phyloP scores from a whole-genome alignment of 2,888 invertebrate genomes.

The Drosophila conformis region DNA sequence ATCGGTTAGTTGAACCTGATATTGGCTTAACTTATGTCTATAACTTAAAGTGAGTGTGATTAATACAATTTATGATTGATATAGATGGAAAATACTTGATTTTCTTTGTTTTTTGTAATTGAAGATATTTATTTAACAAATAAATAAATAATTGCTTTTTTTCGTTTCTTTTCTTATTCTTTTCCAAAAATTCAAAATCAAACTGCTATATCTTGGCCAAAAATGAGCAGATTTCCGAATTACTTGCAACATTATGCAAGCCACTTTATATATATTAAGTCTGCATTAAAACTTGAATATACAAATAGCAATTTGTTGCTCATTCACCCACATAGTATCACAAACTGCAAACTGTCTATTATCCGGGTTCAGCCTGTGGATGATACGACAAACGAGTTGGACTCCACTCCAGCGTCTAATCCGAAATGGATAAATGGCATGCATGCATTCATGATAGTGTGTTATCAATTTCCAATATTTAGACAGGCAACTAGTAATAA shows the following conservation, averaged over 20 bases:
- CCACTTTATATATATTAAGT: conserved; percentile 1
- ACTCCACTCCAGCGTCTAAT: neutral
- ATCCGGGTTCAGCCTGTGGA: conserved; percentile 36
- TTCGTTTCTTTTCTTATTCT: too few species aligned
- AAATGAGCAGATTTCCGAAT: neutral
- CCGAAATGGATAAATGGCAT: neutral
- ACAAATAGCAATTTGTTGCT: conserved; percentile 52
- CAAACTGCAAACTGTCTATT: conserved; percentile 35
- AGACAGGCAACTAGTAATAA: conserved; percentile 74
- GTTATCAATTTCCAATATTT: conserved; percentile 78
- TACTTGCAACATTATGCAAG: conserved; percentile 17
- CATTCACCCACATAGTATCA: conserved; percentile 32
- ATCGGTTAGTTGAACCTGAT: neutral
- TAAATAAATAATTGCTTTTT: too few species aligned
- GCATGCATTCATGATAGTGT: conserved; percentile 5
- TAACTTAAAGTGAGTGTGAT: neutral
- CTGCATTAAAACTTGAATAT: conserved; percentile 20
- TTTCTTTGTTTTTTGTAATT: neutral
- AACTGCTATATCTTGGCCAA: too few species aligned
- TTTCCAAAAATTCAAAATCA: too few species aligned
- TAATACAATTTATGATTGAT: neutral
- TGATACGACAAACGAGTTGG: conserved; percentile 23
- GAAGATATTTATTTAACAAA: neutral
- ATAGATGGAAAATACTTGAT: neutral
- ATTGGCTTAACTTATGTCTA: neutral